phyloP scores from a whole-genome alignment of 1,140 invertebrate genomes.

The Solenopsis invicta region DNA sequence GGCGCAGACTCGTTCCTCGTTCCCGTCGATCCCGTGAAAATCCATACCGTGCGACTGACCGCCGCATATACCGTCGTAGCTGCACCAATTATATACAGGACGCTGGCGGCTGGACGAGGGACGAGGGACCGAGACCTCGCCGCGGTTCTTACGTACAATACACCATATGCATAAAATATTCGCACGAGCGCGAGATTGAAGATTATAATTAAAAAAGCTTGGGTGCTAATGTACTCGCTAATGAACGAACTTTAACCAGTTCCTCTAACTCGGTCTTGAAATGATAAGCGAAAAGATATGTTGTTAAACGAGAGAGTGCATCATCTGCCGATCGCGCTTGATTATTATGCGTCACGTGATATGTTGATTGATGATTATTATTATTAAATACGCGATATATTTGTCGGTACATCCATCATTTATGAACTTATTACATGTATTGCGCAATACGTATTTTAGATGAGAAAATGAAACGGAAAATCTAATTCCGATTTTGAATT shows the following conservation, averaged over 20 bases:
- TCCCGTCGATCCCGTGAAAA: slow-evolving; percentile 77
- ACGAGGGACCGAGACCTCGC: background rate
- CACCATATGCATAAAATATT: background rate
- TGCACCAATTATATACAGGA: slow-evolving; percentile 17
- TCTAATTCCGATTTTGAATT: background rate
- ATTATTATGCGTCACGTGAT: background rate
- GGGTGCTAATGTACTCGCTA: background rate
- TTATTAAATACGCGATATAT: background rate
- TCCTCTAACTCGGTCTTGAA: background rate
- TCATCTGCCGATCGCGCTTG: background rate
- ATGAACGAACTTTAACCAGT: background rate
- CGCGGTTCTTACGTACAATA: background rate
- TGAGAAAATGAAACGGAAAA: background rate
- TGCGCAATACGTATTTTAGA: background rate
- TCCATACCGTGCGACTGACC: slow-evolving; percentile 75
- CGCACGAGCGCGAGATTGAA: background rate
- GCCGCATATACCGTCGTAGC: background rate
- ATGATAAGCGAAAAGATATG: background rate
- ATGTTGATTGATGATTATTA: background rate
- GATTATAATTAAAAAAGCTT: background rate
- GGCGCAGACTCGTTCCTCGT: slow-evolving; percentile 77
- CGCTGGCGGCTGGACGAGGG: no score
- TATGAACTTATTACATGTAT: background rate
- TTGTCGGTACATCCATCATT: background rate
- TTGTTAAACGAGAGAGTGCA: no score